phyloP scores from a whole-genome alignment of 2,797 vertebrate species.

The Lutjanus argentimaculatus region DNA sequence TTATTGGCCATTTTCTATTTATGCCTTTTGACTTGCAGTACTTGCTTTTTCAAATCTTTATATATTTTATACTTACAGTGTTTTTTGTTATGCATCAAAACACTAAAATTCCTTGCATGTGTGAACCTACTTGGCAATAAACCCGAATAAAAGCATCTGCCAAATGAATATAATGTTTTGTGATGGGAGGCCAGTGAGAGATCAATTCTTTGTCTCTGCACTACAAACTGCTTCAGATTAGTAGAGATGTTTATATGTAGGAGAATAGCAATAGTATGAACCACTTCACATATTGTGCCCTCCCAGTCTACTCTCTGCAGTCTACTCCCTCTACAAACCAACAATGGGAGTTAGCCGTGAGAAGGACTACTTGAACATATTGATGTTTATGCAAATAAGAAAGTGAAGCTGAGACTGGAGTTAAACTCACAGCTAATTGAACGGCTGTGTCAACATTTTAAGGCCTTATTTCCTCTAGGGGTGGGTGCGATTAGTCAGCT shows the following conservation, averaged over 20 bases:
- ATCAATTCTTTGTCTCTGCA: background rate
- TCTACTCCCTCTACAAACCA: background rate
- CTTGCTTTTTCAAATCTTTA: too few species aligned
- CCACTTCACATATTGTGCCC: background rate
- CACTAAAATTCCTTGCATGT: too few species aligned
- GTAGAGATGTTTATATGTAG: background rate
- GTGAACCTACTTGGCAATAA: too few species aligned
- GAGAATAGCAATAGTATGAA: background rate
- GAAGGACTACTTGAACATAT: background rate
- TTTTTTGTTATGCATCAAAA: too few species aligned
- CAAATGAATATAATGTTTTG: too few species aligned
- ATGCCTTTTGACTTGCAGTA: too few species aligned
- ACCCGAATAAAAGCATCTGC: too few species aligned
- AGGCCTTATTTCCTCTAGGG: background rate
- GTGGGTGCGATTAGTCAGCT: too few species aligned
- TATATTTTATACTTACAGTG: too few species aligned
- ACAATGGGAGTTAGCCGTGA: background rate
- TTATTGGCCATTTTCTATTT: too few species aligned
- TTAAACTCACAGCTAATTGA: background rate
- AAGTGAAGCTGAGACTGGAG: background rate
- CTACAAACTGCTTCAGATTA: constrained; percentile 1
- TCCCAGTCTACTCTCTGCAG: background rate
- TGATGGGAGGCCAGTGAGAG: background rate
- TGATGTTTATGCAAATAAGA: background rate
- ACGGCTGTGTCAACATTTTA: background rate